Evolutionary conservation across 2,797 vertebrate genomes (phyloP).

Genomic region (Pseudotriccus pelzelni): DNA sequence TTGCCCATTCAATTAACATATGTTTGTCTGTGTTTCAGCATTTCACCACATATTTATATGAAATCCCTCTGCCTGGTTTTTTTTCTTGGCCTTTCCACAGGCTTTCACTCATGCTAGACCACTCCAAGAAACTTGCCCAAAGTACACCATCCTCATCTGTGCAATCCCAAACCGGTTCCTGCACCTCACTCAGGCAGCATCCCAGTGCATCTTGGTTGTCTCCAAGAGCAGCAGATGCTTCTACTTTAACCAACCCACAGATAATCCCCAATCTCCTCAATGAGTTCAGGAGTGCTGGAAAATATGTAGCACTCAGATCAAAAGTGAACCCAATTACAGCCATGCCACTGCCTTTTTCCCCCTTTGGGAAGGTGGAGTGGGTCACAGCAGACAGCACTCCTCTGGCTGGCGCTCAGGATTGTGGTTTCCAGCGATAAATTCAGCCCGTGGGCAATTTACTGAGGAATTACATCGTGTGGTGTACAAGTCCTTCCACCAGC

Average conservation of each 20-base stretch:
- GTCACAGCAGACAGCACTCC: not conserved
- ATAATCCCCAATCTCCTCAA: not conserved
- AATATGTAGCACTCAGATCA: not conserved
- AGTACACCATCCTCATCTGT: not conserved
- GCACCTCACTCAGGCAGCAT: not conserved
- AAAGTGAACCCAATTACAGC: not conserved
- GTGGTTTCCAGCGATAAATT: conserved; percentile 58
- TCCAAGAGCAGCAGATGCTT: not conserved
- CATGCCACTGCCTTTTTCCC: not conserved
- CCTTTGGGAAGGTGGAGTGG: not conserved
- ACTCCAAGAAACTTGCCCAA: not conserved
- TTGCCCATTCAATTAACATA: conserved; percentile 36
- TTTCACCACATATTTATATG: conserved; percentile 9
- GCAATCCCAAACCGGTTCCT: not conserved
- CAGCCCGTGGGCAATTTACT: conserved; percentile 48
- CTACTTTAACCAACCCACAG: not conserved
- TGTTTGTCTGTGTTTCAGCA: conserved; percentile 29
- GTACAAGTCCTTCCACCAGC: not conserved
- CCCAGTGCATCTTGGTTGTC: fast-evolving
- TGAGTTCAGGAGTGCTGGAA: not conserved
- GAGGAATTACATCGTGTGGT: conserved; percentile 29
- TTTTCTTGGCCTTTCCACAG: not conserved
- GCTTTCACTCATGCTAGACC: not conserved
- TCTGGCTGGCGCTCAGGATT: conserved; percentile 14
- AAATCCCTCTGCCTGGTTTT: not conserved